phyloP scores from a whole-genome alignment of 2,797 vertebrate species.

The Avahi laniger region DNA sequence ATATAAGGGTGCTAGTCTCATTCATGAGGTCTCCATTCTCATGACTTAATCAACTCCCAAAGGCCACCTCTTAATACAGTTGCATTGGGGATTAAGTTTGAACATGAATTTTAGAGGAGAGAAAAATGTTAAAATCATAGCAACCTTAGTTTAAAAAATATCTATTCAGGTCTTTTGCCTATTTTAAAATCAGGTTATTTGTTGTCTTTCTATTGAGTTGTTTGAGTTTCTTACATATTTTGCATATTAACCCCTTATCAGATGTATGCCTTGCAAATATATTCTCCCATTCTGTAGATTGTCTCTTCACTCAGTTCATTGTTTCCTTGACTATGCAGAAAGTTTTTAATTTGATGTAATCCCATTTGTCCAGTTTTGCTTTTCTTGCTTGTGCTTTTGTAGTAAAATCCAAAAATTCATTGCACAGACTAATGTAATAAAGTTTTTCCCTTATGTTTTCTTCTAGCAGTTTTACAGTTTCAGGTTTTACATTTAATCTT shows the following conservation, averaged over 20 bases:
- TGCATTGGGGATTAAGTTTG: background rate
- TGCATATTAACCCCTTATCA: background rate
- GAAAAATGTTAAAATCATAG: background rate
- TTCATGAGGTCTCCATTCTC: background rate
- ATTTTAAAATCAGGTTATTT: background rate
- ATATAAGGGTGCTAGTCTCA: background rate
- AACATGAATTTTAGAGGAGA: background rate
- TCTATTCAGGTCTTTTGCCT: background rate
- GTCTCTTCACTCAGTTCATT: background rate
- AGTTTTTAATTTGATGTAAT: background rate
- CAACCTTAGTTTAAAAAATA: background rate
- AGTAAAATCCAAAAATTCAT: background rate
- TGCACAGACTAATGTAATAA: background rate
- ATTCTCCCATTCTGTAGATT: background rate
- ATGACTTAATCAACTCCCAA: background rate
- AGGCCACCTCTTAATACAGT: background rate
- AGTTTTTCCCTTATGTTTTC: background rate
- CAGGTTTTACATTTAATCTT: background rate
- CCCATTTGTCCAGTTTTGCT: background rate
- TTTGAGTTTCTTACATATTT: background rate
- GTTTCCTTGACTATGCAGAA: background rate
- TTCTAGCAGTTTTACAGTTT: background rate
- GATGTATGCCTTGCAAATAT: background rate
- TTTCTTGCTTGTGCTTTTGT: background rate
- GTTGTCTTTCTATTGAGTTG: background rate